Evolutionary conservation across 2,888 invertebrate genomes (phyloP).

Genomic region (Drosophila merina): DNA sequence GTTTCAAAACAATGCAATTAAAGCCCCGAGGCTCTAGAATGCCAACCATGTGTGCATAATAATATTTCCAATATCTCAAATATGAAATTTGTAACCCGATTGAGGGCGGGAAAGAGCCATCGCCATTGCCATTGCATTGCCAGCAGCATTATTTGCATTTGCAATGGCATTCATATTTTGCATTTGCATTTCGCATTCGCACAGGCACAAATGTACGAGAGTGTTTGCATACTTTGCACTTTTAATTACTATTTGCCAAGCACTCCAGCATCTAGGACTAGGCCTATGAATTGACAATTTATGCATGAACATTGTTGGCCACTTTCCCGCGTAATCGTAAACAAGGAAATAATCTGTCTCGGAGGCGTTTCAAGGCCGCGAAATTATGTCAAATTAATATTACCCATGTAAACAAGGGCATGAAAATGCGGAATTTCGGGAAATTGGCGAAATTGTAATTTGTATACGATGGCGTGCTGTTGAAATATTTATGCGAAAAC

Average conservation of each 20-base stretch:
- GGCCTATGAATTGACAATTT: constrained; percentile 62
- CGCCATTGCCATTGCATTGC: background rate
- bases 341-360: constrained; percentile 58
- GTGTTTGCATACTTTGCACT: constrained; percentile 74
- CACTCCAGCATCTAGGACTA: constrained; percentile 62
- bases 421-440: constrained; percentile 22
- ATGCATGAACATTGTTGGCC: constrained; percentile 25
- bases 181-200: constrained; percentile 35
- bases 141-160: constrained; percentile 64
- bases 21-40: background rate
- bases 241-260: constrained; percentile 77
- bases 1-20: constrained; percentile 6
- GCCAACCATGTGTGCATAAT: background rate
- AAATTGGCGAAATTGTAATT: constrained; percentile 1
- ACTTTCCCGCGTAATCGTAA: constrained; percentile 32
- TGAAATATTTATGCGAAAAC: constrained; percentile 64
- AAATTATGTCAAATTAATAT: constrained; percentile 39
- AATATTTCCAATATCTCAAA: constrained; percentile 44
- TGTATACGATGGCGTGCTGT: constrained; percentile 25
- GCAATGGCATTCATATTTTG: constrained; percentile 61
- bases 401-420: constrained; percentile 43
- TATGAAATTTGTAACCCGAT: constrained; percentile 45
- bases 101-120: background rate
- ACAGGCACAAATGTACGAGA: constrained; percentile 19
- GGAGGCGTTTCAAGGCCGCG: constrained; percentile 52